phyloP scores from a whole-genome alignment of 2,797 vertebrate species.

The Psittacula echo region DNA sequence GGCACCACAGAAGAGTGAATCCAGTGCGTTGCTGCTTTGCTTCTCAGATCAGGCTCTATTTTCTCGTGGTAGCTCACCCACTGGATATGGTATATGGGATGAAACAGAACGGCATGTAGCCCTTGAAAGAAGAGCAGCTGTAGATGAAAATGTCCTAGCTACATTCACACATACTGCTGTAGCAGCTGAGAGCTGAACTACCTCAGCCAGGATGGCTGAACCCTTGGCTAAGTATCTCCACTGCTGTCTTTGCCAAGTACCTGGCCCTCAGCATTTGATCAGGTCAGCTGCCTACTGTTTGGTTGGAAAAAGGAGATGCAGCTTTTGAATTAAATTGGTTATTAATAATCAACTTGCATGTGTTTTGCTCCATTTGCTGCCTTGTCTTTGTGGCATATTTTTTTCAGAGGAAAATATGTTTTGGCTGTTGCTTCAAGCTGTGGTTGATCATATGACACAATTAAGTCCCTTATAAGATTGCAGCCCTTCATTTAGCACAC shows the following conservation, averaged over 20 bases:
- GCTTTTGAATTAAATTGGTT: slow-evolving; percentile 28
- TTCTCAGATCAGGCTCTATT: background rate
- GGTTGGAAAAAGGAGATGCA: background rate
- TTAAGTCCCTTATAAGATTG: slow-evolving; percentile 26
- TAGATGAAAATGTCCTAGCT: background rate
- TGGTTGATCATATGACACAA: background rate
- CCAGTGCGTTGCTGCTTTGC: background rate
- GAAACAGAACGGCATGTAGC: background rate
- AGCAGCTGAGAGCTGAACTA: background rate
- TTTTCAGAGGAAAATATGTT: slow-evolving; percentile 3
- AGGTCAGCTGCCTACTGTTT: background rate
- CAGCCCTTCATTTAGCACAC: slow-evolving; percentile 31
- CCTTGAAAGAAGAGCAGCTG: background rate
- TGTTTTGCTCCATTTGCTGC: background rate
- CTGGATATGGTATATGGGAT: background rate
- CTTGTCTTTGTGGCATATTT: background rate
- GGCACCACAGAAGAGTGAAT: slow-evolving; percentile 71
- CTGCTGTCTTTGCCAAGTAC: background rate
- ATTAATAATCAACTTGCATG: background rate
- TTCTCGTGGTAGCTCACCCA: background rate
- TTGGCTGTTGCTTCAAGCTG: background rate
- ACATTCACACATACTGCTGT: background rate
- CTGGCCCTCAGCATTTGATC: background rate
- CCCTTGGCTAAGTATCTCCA: background rate
- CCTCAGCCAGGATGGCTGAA: background rate